Evolutionary conservation across 2,888 invertebrate genomes (phyloP).

Genomic region (Sminthurinus aureus): DNA sequence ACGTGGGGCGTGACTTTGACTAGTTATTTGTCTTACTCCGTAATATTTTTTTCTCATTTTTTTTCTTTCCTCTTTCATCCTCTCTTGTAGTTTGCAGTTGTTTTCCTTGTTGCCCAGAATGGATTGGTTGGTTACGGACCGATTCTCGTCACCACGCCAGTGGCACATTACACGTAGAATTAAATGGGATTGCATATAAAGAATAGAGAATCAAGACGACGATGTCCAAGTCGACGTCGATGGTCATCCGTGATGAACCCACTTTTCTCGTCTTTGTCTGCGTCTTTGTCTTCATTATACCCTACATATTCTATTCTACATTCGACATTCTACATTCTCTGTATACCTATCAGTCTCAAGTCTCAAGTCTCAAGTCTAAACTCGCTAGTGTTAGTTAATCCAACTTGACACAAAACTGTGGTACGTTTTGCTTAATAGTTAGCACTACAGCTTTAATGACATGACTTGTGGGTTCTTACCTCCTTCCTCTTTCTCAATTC

Average conservation of each 20-base stretch:
- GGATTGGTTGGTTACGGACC: slow-evolving; percentile 33
- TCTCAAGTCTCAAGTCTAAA: too few relatives aligned
- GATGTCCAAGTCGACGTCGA: not conserved
- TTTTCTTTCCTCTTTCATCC: not conserved
- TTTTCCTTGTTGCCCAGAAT: slow-evolving; percentile 32
- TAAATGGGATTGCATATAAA: too few relatives aligned
- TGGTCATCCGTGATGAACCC: slow-evolving; percentile 36
- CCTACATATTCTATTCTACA: not conserved
- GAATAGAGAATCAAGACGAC: too few relatives aligned
- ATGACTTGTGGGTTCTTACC: slow-evolving; percentile 27
- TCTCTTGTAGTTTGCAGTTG: not conserved
- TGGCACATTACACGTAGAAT: slow-evolving; percentile 33
- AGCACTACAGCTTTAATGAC: slow-evolving; percentile 32
- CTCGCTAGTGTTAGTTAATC: too few relatives aligned
- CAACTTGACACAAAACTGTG: not conserved
- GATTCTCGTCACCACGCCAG: slow-evolving; percentile 35
- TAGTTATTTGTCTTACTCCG: slow-evolving; percentile 43
- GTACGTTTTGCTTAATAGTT: slow-evolving; percentile 22
- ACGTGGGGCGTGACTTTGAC: slow-evolving; percentile 44
- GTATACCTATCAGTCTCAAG: not conserved
- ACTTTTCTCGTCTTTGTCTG: slow-evolving; percentile 7
- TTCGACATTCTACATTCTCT: not conserved
- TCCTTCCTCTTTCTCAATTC: not conserved
- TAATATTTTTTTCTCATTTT: slow-evolving; percentile 19
- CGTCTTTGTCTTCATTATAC: too few relatives aligned